Evolutionary conservation across 2,797 vertebrate species (phyloP), one percentile per base, ranked within the genome.

Genomic region (Typhlichthys subterraneus): DNA sequence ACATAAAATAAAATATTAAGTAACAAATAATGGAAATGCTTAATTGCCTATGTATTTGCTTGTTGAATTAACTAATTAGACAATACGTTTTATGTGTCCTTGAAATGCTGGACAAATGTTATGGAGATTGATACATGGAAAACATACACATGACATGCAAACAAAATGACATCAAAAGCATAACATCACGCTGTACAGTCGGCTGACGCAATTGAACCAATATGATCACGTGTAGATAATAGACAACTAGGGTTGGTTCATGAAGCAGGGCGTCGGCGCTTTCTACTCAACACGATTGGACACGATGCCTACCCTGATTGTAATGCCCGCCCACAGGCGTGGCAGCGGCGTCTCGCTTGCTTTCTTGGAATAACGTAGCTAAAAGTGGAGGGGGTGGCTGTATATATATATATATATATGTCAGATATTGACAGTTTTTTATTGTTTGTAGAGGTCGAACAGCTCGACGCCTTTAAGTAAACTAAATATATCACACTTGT

Each of bases 281-380:
- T 19, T 23, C 0, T 48, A 4, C 54, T 10, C 23, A 0, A 13
- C 63, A 4, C 45, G 73, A 92, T 91, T 92, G 90, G 90, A 12
- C 23, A 45, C 12, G 50, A 54, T 5, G 3, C 15, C 15, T 1
- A 17, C 4, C 53, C 45, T 38, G 1, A 59, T 74, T 61, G 57
- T 38, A 31, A 15, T 0, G 2, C 62, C 82, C 73, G 61, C 79
- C 83, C 46, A 13, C 31, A 29, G n/a, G 49, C 46, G 62, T 80
- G 78, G 64, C 73, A 70, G 67, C 45, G 67, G 60, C 58, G 59
- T 47, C 64, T 23, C 23, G 56, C 42, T 63, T 2, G 17, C 11
- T 7, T n/a, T 38, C 59, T 49, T 54, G 65, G 56, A 31, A 68
- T 57, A 79, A 38, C 38, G 7, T 38, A 45, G 12, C 45, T 57